phyloP scores from a whole-genome alignment of 2,113 vertebrate genomes.

The Gobio gobio region DNA sequence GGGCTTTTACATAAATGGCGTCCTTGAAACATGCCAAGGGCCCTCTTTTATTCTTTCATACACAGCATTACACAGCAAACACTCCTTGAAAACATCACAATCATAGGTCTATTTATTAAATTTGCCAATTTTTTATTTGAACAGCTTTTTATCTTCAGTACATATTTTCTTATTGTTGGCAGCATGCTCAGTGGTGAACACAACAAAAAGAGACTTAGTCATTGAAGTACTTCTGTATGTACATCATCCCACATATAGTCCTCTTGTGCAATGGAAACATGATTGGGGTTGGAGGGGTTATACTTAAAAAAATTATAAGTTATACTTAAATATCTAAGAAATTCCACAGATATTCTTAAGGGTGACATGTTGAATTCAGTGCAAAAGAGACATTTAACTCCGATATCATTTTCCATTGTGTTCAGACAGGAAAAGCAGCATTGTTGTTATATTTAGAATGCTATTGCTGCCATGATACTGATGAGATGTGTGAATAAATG shows the following conservation, averaged over 20 bases:
- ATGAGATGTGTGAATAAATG: conserved; percentile 39
- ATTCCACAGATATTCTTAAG: conserved; percentile 12
- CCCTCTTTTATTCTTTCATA: neutral
- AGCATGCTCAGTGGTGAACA: conserved; percentile 20
- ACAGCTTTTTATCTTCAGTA: neutral
- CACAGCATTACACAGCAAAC: neutral
- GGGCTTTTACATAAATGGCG: neutral
- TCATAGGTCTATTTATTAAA: conserved; percentile 8
- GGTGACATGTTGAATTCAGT: conserved; percentile 52
- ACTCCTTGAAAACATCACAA: neutral
- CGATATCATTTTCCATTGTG: conserved; percentile 53
- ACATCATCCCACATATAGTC: neutral
- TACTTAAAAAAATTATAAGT: neutral
- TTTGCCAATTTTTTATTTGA: conserved; percentile 27
- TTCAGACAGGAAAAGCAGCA: conserved; percentile 51
- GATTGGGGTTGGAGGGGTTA: neutral
- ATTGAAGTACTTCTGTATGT: neutral
- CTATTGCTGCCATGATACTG: conserved; percentile 15
- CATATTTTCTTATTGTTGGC: conserved; percentile 19
- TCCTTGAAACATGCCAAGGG: neutral
- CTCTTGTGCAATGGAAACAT: conserved; percentile 2
- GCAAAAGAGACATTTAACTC: conserved; percentile 63
- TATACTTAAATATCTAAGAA: conserved; percentile 5
- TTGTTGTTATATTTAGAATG: conserved; percentile 24
- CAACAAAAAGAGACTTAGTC: neutral